phyloP scores from a whole-genome alignment of 2,888 invertebrate genomes.

The Taphrorychus bicolor region DNA sequence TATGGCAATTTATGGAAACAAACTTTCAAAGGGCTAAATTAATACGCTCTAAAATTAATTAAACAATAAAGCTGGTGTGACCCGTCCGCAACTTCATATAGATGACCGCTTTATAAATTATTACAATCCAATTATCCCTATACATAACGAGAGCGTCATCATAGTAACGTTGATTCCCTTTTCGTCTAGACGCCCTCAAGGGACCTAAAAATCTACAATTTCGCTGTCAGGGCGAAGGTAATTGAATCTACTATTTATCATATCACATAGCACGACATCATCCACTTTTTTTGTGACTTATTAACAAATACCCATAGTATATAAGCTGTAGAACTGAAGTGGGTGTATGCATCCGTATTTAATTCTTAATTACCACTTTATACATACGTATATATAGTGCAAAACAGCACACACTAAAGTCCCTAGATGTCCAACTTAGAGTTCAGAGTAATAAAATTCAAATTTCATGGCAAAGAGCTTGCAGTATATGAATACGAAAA shows the following conservation, averaged over 20 bases:
- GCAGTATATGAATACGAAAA: constrained; percentile 18
- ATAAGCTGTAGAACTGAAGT: no score
- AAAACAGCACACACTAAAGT: no score
- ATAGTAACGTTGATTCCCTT: not conserved
- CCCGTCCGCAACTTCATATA: not conserved
- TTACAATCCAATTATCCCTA: constrained; percentile 6
- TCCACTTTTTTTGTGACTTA: no score
- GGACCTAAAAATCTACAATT: not conserved
- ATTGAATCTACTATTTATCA: no score
- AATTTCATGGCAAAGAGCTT: constrained; percentile 26
- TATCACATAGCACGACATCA: no score
- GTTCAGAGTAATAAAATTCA: constrained; percentile 8
- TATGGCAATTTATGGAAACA: no score
- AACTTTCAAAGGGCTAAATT: no score
- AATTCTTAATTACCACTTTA: not conserved
- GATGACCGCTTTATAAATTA: constrained; percentile 6
- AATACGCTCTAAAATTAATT: not conserved
- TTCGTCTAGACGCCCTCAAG: constrained; percentile 8
- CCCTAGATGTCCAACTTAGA: not conserved
- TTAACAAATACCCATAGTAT: no score
- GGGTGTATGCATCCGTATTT: no score
- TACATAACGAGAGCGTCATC: constrained; percentile 1
- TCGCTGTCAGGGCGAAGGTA: not conserved
- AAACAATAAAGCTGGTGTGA: not conserved
- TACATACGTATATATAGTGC: no score